Evolutionary conservation across 2,888 invertebrate species (phyloP), one percentile per base, ranked within the genome.

Genomic region (Cylindroiulus punctatus): DNA sequence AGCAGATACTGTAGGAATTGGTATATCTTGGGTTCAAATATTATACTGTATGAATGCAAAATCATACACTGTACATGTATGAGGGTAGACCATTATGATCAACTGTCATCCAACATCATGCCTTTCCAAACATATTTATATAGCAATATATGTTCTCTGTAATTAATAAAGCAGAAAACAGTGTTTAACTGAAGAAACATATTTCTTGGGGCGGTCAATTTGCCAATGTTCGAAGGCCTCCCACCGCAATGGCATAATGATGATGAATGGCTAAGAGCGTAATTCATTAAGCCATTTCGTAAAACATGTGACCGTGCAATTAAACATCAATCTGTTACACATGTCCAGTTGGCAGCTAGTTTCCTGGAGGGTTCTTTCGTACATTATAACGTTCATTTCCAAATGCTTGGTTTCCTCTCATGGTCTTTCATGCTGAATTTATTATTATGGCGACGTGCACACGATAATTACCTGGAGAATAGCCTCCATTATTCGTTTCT

Each of bases 391-490:
- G 26, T 76, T 76, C n/a, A 76, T 76, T 26, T 76, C 30, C 30
- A 76, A 76, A 30, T 30, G 10, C 26, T 30, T 17, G 14, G 76
- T 76, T 76, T 76, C 76, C 76, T 76, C 76, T 76, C 26, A 26
- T 10, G 65, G 26, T 76, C 76, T 30, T 76, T 76, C 76, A 76
- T 76, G 14, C 76, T 26, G 14, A 76, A 76, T 76, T 76, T 76
- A 76, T 76, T 76, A 30, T 76, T 76, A 76, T 76, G 76, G 76
- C 76, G 26, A 76, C 76, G 10, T 30, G 76, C 76, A 76, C 76
- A 76, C 76, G 76, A 76, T 76, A 76, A 76, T 76, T 76, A 76
- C 26, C 76, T 76, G 30, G 76, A 76, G 30, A 76, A 76, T 76
- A 30, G 26, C 14, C 30, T 30, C 76, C 76, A 76, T 26, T 76